These are phyloP conservation scores for Crocuta crocuta DNA, from an alignment of 2,113 vertebrate species.

Conservation along the genomic window DNA sequence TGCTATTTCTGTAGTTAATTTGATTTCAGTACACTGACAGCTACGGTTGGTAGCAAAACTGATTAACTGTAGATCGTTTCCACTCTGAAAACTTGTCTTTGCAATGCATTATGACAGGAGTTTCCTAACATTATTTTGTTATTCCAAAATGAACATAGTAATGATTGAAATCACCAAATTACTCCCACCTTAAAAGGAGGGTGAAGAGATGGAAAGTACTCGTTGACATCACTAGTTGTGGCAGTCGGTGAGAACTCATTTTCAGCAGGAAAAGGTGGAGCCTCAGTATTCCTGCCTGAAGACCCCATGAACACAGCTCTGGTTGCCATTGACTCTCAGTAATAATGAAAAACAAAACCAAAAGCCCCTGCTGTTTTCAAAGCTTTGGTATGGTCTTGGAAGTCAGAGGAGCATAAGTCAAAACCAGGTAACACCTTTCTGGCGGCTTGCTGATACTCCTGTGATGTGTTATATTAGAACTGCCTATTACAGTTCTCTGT, in stretches of 20 bases:
- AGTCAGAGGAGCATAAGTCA: conserved; percentile 62
- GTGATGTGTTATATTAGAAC: conserved; percentile 30
- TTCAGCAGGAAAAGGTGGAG: conserved; percentile 57
- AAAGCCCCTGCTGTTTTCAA: conserved; percentile 61
- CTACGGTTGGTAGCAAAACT: conserved; percentile 21
- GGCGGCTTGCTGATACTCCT: conserved; percentile 64
- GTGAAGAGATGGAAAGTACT: not conserved
- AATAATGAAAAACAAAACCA: conserved; percentile 55
- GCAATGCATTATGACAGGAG: not conserved
- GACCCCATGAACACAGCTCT: conserved; percentile 2
- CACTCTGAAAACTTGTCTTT: conserved; percentile 52
- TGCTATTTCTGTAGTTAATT: conserved; percentile 50
- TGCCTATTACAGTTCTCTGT: conserved; percentile 50
- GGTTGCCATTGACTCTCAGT: conserved; percentile 18
- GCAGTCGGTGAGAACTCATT: conserved; percentile 38
- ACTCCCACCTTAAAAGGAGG: conserved; percentile 24
- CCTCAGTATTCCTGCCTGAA: conserved; percentile 40
- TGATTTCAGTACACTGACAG: not conserved
- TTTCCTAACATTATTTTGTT: not conserved
- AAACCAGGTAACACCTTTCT: conserved; percentile 38
- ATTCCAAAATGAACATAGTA: conserved; percentile 41
- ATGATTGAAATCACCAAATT: conserved; percentile 59
- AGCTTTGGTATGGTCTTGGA: conserved; percentile 63
- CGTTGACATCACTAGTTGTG: not conserved
- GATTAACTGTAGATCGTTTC: not conserved